These are phyloP conservation scores for Lasioglossum malachurum DNA, from an alignment of 2,888 invertebrate species.

Conservation along the genomic window DNA sequence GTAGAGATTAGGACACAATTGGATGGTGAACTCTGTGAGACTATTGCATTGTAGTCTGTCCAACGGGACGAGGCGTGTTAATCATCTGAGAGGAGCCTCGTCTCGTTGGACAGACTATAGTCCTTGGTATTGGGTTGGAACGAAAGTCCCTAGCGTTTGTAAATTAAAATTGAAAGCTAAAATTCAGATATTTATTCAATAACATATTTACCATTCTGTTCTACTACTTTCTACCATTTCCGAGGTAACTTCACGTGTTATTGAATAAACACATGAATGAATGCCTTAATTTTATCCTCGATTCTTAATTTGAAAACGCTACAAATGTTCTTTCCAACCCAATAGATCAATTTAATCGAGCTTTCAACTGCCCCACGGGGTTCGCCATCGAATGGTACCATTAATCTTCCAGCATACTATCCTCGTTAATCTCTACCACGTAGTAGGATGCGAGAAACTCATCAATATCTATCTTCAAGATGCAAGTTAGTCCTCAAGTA, in stretches of 20 bases:
- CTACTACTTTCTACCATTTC: no score
- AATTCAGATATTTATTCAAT: no score
- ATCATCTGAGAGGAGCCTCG: neutral
- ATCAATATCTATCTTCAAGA: conserved; percentile 50
- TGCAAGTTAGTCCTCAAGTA: conserved; percentile 64
- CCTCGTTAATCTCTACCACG: conserved; percentile 52
- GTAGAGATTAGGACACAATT: neutral
- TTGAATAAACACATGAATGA: no score
- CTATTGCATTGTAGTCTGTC: neutral
- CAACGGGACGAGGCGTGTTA: neutral
- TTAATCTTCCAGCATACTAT: neutral
- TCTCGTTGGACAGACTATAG: neutral
- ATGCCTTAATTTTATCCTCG: no score
- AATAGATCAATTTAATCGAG: neutral
- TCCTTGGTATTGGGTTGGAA: no score
- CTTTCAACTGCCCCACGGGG: neutral
- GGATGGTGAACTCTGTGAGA: neutral
- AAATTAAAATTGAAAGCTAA: no score
- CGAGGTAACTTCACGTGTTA: no score
- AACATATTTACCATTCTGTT: no score
- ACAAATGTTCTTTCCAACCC: no score
- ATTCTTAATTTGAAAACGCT: no score
- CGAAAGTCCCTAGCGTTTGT: no score
- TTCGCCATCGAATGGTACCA: neutral
- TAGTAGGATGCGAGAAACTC: conserved; percentile 40